phyloP scores from a whole-genome alignment of 2,113 vertebrate genomes.

The Mormyrus lacerda region DNA sequence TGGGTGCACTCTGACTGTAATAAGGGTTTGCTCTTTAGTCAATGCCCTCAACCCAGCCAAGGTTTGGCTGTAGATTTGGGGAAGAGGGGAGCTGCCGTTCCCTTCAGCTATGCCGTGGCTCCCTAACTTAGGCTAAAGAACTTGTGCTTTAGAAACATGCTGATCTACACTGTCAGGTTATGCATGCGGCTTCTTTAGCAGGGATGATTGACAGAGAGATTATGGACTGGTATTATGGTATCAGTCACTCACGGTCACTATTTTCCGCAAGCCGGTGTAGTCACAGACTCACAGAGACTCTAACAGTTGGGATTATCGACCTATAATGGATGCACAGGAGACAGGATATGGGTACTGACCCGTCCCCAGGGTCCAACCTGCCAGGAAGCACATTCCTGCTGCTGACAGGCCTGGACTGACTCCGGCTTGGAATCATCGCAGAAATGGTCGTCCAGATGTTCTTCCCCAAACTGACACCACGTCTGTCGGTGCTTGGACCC shows the following conservation, averaged over 20 bases:
- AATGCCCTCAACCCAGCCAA: neutral
- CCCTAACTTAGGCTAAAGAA: neutral
- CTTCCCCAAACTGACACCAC: constrained; percentile 94
- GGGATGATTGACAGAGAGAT: neutral
- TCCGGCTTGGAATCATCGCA: constrained; percentile 79
- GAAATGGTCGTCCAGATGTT: constrained; percentile 72
- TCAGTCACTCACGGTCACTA: neutral
- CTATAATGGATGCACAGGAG: neutral
- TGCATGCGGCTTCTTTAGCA: neutral
- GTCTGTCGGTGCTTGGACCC: constrained; percentile 89
- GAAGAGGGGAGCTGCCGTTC: neutral
- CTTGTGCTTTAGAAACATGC: neutral
- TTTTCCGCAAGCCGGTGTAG: neutral
- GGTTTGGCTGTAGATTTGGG: neutral
- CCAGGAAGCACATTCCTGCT: constrained; percentile 94
- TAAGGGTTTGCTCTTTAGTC: neutral
- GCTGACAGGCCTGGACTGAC: constrained; percentile 79
- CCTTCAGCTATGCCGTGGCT: neutral
- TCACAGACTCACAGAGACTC: neutral
- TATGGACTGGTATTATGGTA: neutral
- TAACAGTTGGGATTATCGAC: neutral
- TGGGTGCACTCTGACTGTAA: neutral
- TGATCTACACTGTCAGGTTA: neutral
- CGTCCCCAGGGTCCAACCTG: constrained; percentile 95
- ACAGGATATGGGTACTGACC: constrained; percentile 56